Conservation (phyloP, 2,888 invertebrate species). For the Ganaspis brasiliensis region DNA sequence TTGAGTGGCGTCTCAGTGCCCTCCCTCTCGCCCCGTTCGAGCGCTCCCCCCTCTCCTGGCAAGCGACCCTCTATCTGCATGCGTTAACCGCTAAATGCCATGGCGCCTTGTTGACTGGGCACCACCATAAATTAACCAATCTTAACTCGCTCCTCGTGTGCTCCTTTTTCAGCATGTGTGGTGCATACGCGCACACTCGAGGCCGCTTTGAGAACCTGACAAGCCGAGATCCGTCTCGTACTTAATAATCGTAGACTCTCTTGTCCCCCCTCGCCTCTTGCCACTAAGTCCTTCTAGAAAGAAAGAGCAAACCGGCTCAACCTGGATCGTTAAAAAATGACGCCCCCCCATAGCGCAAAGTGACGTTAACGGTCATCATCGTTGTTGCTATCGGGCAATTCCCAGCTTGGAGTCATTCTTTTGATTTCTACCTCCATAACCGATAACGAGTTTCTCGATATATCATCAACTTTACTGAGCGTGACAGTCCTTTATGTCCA, state of each 20-base stretch:
- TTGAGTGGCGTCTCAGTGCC: conserved; percentile 68
- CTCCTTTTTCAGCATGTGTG: conserved; percentile 35
- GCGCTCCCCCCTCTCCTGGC: conserved; percentile 48
- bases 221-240: conserved; percentile 32
- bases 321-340: conserved; percentile 37
- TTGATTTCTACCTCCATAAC: conserved; percentile 12
- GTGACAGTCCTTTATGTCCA: conserved; percentile 29
- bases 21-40: conserved; percentile 48
- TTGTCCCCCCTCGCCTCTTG: conserved; percentile 41
- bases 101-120: conserved; percentile 78
- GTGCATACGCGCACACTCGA: conserved; percentile 26
- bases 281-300: conserved; percentile 32
- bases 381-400: conserved; percentile 12
- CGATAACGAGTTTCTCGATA: conserved; percentile 35
- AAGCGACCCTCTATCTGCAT: conserved; percentile 57
- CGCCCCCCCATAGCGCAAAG: conserved; percentile 33
- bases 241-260: conserved; percentile 45
- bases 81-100: conserved; percentile 72
- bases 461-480: conserved; percentile 7
- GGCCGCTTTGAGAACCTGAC: conserved; percentile 30
- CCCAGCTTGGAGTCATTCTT: conserved; percentile 26
- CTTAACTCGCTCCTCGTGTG: conserved; percentile 62
- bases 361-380: conserved; percentile 32
- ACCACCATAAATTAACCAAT: conserved; percentile 76
- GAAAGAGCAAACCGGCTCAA: conserved; percentile 7